Evolutionary conservation across 2,888 invertebrate genomes (phyloP), one percentile per base, ranked within the genome.

Genomic region (Galerucella pusilla): DNA sequence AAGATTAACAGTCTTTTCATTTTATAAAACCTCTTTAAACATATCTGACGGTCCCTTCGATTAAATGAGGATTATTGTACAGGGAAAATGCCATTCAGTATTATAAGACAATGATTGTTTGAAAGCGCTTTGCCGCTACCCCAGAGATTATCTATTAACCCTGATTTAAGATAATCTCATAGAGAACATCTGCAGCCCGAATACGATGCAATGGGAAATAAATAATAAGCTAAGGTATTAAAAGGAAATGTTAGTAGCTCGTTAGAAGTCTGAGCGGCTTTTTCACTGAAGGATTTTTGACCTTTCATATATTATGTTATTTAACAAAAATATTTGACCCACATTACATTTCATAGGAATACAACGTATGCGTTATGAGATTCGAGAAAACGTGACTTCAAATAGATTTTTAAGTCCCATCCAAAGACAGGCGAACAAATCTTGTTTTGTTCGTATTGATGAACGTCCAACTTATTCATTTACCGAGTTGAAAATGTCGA

Each of bases 101-200:
- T 65, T 57, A 65, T 65, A 65, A 64, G 65, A 65, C 71, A 71
- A 71, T 71, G 45, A 71, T 71, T 65, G 45, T 46, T 71, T 65
- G 64, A 71, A 71, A 71, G 71, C 54, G 57, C 65, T 71, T 59
- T 59, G 71, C 57, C 59, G 71, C 71, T 71, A 71, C 71, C 71
- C 71, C 35, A 20, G 65, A 71, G 71, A 71, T 71, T 71, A 71
- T 71, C 71, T 71, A 71, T 71, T 71, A 71, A 65, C 71, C 65
- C 71, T 28, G 71, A 71, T 71, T 71, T 65, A 71, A 71, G 71
- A 71, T 71, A 71, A 71, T 65, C 71, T 71, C 57, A 25, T 54
- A 65, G 57, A 65, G 71, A 71, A 71, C 71, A 71, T 71, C 71
- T 71, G 71, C 71, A 52, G 54, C 25, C 52, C 6, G 25, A 46